Evolutionary conservation across 2,888 invertebrate species (phyloP), one percentile per base, ranked within the genome.

Genomic region (Oxyteleia sp.): DNA sequence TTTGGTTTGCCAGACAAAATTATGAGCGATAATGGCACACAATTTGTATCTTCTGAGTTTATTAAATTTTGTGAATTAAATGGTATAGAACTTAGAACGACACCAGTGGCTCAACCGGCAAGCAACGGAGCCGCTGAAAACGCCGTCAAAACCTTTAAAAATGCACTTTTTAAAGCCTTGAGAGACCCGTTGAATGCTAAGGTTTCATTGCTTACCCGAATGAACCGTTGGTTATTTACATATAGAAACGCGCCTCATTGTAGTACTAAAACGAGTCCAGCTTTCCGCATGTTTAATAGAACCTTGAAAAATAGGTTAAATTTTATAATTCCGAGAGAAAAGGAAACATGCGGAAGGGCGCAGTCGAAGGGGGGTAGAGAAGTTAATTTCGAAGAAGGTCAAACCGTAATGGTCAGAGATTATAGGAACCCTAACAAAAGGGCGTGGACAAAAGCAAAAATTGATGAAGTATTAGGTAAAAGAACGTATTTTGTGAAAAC

Each of bases 1-100:
- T 85, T 71, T 69, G 84, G 87, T 16, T 16, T 86, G 1, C 86
- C 84, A 1, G 8, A 18, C 1, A 72, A 26, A 4, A 5, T 87
- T 4, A 74, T 87, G 0, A 81, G 78, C 0, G 87, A 87, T 20
- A 87, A 87, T 61, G 85, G 86, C 2, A 83, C 84, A 1, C 59
- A 78, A 4, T 86, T 83, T 29, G 23, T 18, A 0, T 66, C 81
- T 0, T 18, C 15, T 15, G 61, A 82, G 53, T 84, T 85, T 55
- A 16, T 10, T 3, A 29, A 53, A 4, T 85, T 84, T 66, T 32
- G 68, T 2, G 26, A 41, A 4, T 8, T 41, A 2, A 68, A 68
- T 38, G 61, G 74, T 2, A 53, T 79, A n/a, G 20, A 32, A n/a
- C 53, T 45, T 18, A 49, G 13, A n/a, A 59, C 32, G 18, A 57